These are phyloP conservation scores for Apamea sordens DNA, from an alignment of 2,888 invertebrate genomes.

Conservation along the genomic window DNA sequence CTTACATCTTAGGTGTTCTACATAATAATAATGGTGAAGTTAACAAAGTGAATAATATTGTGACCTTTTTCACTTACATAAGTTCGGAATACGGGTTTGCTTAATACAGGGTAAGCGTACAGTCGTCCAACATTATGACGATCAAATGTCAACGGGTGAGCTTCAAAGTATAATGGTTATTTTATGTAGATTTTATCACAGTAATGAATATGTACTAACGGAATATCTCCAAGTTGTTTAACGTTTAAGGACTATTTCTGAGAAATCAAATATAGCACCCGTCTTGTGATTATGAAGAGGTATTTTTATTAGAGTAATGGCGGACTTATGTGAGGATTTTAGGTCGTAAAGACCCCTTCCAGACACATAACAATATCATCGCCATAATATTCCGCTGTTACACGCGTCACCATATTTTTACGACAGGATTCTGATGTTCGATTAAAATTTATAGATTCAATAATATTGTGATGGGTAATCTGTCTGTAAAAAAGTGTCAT, in stretches of 20 bases:
- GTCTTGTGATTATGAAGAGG: conserved; percentile 23
- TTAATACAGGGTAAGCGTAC: background rate
- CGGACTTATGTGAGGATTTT: conserved; percentile 39
- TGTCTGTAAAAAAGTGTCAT: conserved; percentile 23
- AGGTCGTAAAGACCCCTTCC: conserved; percentile 31
- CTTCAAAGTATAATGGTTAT: conserved; percentile 30
- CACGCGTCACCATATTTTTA: conserved; percentile 55
- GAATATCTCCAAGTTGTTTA: conserved; percentile 10
- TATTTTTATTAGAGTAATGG: conserved; percentile 53
- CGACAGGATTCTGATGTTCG: conserved; percentile 32
- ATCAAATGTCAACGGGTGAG: conserved; percentile 35
- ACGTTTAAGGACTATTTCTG: background rate
- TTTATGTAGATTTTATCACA: conserved; percentile 54
- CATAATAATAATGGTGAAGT: background rate
- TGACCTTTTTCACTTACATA: background rate
- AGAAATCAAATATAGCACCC: conserved; percentile 31
- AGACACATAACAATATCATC: conserved; percentile 50
- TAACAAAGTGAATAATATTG: background rate
- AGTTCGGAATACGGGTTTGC: background rate
- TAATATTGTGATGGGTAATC: conserved; percentile 41
- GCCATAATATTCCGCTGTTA: conserved; percentile 41
- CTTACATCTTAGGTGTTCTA: background rate
- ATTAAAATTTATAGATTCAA: conserved; percentile 51
- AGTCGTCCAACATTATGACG: conserved; percentile 30
- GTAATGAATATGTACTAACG: conserved; percentile 39